Evolutionary conservation across 2,113 vertebrate genomes (phyloP).

Genomic region (Ranitomeya imitator): DNA sequence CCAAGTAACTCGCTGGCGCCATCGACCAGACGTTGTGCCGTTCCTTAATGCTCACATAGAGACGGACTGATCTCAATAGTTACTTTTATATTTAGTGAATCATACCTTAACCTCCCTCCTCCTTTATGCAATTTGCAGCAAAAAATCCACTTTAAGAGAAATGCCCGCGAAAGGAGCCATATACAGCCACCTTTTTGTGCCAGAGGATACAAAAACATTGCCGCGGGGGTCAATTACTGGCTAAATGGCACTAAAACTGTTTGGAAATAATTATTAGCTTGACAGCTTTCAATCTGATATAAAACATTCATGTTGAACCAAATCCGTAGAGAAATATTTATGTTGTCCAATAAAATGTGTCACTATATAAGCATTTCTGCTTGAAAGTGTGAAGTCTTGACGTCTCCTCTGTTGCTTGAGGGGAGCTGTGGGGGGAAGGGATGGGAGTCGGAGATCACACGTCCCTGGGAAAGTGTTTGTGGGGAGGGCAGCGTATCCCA

Average conservation of each 20-base stretch:
- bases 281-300: constrained; percentile 55
- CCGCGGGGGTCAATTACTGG: constrained; percentile 32
- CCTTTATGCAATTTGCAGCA: background rate
- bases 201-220: constrained; percentile 25
- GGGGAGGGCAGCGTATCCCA: constrained; percentile 54
- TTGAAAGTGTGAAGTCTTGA: constrained; percentile 54
- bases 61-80: constrained; percentile 8
- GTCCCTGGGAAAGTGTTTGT: constrained; percentile 57
- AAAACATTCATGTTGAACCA: constrained; percentile 45
- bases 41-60: constrained; percentile 22
- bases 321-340: constrained; percentile 54
- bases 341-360: constrained; percentile 58
- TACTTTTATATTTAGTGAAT: constrained; percentile 23
- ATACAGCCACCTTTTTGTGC: constrained; percentile 30
- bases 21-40: background rate
- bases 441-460: constrained; percentile 49
- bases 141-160: constrained; percentile 13
- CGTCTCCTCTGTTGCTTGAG: constrained; percentile 44
- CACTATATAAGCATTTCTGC: constrained; percentile 55
- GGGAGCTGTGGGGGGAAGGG: constrained; percentile 45
- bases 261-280: constrained; percentile 54
- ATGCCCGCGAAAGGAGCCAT: constrained; percentile 3
- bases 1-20: constrained; percentile 2
- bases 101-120: background rate
- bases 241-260: constrained; percentile 45